Evolutionary conservation across 2,113 vertebrate genomes (phyloP).

Genomic region (Myxocyprinus asiaticus): DNA sequence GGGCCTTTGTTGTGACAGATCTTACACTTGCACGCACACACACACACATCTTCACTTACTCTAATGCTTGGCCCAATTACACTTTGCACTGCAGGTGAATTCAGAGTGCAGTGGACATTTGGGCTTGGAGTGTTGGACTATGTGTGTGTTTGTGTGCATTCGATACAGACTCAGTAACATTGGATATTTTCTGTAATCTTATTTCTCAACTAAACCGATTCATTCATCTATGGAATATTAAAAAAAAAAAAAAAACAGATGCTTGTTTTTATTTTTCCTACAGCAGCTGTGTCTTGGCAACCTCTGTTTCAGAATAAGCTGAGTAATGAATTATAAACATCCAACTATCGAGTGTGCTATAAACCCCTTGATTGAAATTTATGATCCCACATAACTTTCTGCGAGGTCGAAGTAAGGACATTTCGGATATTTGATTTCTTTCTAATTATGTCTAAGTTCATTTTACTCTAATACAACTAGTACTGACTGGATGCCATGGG

Average conservation of each 20-base stretch:
- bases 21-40: slow-evolving; percentile 30
- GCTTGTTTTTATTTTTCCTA: slow-evolving; percentile 20
- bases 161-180: background rate
- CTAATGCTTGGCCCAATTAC: too few relatives aligned
- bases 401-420: slow-evolving; percentile 32
- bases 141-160: background rate
- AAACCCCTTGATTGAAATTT: slow-evolving; percentile 42
- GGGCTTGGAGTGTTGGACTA: too few relatives aligned
- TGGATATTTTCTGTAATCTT: background rate
- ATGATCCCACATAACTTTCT: slow-evolving; percentile 30
- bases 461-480: slow-evolving; percentile 28
- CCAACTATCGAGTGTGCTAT: slow-evolving; percentile 35
- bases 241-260: background rate
- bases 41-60: slow-evolving; percentile 7
- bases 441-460: slow-evolving; percentile 36
- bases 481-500: slow-evolving; percentile 24
- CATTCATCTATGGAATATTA: slow-evolving; percentile 11
- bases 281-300: slow-evolving; percentile 16
- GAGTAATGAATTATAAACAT: slow-evolving; percentile 37
- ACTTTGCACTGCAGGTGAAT: background rate
- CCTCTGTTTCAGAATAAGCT: slow-evolving; percentile 31
- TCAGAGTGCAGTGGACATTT: background rate
- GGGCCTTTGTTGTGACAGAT: slow-evolving; percentile 28
- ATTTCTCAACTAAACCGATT: background rate
- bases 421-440: slow-evolving; percentile 30